Base-by-base conservation (phyloP, 2,888 invertebrate genomes). In the Sthenelais limicola region DNA sequence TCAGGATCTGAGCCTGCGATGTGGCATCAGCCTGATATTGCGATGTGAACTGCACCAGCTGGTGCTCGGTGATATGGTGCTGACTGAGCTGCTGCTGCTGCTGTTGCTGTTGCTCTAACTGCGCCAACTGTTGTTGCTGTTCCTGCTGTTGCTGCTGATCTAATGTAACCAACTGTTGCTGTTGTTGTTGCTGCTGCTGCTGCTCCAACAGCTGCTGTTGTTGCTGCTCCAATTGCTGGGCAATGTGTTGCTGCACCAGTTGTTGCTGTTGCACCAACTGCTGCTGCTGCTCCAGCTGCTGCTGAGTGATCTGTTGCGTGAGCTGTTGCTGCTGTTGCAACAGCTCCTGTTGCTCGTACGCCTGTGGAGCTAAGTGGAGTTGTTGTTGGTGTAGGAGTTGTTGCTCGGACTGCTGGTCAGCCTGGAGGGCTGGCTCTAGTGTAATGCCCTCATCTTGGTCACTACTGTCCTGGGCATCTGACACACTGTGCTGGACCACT, bases 191-290 rank as follows among this genome's bases (percentile, higher is more conserved):
- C 33, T 56, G 56, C n/a, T 28, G 28, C 56, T 28, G 56, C 3
- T 56, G 28, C 2, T 56, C 33, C 21, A 75, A 75, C 21, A 71
- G 47, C 43, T 73, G 73, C 24, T 73, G 73, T 49, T 73, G 74
- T 28, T 74, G 74, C 26, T 73, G 73, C 30, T 76, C 71, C 30
- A 49, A 47, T 26, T 74, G 72, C 28, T 73, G 68, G 33, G 66
- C 62, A 1, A 72, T 28, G 30, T 71, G 71, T 12, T 52, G 54
- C 47, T 71, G 43, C 21, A 71, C 69, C 4, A 69, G 26, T 21
- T 62, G 62, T 21, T 72, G 72, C 52, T 72, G 74, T 49, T 73
- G 75, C 18, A 70, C 73, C 51, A 35, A 66, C 49, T 73, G 75
- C 33, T 54, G 62, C 30, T 67, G 74, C 56, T 73, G 75, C 18